Evolutionary conservation across 2,888 invertebrate species (phyloP).

Genomic region (Polietes domitor): DNA sequence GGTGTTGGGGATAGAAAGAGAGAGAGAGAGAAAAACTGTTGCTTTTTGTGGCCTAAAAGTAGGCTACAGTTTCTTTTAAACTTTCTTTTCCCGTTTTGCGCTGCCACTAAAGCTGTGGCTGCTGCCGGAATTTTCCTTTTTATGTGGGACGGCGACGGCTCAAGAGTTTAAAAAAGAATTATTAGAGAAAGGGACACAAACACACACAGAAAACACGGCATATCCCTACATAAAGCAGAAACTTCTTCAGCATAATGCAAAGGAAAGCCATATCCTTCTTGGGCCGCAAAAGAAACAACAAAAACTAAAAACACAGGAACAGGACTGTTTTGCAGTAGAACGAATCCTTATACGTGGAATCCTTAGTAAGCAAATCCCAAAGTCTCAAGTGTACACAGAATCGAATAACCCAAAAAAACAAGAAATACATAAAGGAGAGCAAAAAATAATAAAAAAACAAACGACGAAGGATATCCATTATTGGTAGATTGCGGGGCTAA

Average conservation of each 20-base stretch:
- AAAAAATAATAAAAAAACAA: background rate
- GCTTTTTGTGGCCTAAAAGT: constrained; percentile 24
- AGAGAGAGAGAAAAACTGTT: constrained; percentile 3
- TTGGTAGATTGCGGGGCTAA: background rate
- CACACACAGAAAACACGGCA: background rate
- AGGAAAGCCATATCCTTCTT: background rate
- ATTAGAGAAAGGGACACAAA: background rate
- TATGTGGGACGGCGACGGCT: background rate
- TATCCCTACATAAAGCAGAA: background rate
- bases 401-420: constrained; percentile 1
- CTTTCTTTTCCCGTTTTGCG: background rate
- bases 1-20: background rate
- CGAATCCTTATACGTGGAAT: background rate
- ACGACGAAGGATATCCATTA: background rate
- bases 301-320: background rate
- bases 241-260: background rate
- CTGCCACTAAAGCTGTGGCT: background rate
- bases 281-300: background rate
- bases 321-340: background rate
- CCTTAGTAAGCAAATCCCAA: constrained; percentile 6
- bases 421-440: no score
- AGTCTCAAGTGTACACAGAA: constrained; percentile 24
- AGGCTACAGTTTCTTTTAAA: constrained; percentile 30
- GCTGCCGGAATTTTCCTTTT: background rate
- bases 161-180: constrained; percentile 12